Percentiles rank a stretch among this genome's conserved stretches.
Conservation (phyloP, 1,140 invertebrate species). For the Phenacoccus solenopsis region DNA sequence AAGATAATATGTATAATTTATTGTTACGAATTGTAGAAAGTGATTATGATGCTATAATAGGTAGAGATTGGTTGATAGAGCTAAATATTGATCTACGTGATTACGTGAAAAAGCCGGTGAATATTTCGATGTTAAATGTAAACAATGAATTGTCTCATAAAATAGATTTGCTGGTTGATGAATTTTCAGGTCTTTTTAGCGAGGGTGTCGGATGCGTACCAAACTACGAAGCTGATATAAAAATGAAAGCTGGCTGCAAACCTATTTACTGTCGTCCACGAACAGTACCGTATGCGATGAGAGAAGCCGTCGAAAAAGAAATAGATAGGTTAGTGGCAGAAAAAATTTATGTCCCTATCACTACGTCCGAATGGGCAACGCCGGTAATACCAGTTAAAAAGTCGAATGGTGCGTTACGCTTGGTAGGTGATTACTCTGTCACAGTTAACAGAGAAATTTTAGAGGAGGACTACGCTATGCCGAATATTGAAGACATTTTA, state of each 20-base stretch:
- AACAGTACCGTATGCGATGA: not conserved
- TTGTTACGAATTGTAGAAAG: not conserved
- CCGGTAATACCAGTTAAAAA: not conserved
- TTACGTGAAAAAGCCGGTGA: too few species aligned
- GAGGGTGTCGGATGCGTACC: not conserved
- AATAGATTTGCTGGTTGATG: not conserved
- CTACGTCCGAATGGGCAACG: not conserved
- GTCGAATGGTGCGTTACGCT: not conserved
- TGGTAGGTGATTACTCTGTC: not conserved
- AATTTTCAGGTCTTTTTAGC: not conserved
- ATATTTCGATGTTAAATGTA: not conserved
- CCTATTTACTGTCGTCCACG: not conserved
- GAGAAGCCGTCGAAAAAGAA: not conserved
- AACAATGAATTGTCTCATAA: not conserved
- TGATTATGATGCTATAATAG: not conserved
- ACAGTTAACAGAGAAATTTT: not conserved
- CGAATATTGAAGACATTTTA: conserved; percentile 16
- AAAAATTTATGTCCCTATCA: not conserved
- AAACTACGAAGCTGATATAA: not conserved
- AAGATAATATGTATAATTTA: not conserved
- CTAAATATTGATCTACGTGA: not conserved
- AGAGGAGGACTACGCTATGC: not conserved
- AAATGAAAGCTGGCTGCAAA: not conserved
- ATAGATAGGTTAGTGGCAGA: not conserved
- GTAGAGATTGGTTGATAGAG: not conserved